Base-by-base conservation (phyloP, 35 echinoderm and acorn worm species). In the Ophiothrix spiculata region DNA sequence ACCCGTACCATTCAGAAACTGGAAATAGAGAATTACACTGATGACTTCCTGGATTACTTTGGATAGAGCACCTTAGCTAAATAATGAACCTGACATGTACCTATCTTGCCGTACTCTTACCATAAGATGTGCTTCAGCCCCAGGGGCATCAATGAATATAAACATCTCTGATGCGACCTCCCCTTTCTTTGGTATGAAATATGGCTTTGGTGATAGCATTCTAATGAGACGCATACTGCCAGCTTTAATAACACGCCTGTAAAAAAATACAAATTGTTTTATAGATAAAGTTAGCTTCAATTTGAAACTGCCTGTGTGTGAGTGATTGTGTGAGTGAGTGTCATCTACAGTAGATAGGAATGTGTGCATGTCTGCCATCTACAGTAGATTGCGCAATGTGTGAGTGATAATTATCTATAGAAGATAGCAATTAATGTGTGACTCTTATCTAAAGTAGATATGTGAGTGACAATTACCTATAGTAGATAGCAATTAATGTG, bases 151-250 rank as follows among this genome's bases (percentile, higher is more conserved):
- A 3, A 91, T 79, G 33, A 91, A 33, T 2, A 86, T 35, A n/a
- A 85, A 91, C 82, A 85, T 91, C 32, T 91, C 89, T 6, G 82
- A 41, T 11, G 38, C 33, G 19, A 91, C 75, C 34, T 91, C 89
- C 2, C 82, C 74, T 14, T 86, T 79, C 0, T 54, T 16, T 34
- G 89, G 89, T 1, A 91, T 41, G 64, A 91, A 91, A 83, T 76
- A 87, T 0, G 89, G 89, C 36, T 85, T 85, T 8, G 83, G 83
- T 63, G 73, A 91, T 16, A 86, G 28, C 35, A 78, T 77, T n/a
- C 89, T 36, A 23, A 91, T 39, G 0, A 91, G 75, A 37, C 89
- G 81, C 0, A 91, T 77, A 8, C 82, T 77, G 31, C 81, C 81
- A 35, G 82, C 73, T 37, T 38, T 77, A 23, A 33, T 37, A 33